A percentile compares a stretch with the other conserved stretches of the same genome.
These are phyloP conservation scores for Ormyrus pomaceus DNA, from an alignment of 2,888 invertebrate genomes.

Conservation along the genomic window DNA sequence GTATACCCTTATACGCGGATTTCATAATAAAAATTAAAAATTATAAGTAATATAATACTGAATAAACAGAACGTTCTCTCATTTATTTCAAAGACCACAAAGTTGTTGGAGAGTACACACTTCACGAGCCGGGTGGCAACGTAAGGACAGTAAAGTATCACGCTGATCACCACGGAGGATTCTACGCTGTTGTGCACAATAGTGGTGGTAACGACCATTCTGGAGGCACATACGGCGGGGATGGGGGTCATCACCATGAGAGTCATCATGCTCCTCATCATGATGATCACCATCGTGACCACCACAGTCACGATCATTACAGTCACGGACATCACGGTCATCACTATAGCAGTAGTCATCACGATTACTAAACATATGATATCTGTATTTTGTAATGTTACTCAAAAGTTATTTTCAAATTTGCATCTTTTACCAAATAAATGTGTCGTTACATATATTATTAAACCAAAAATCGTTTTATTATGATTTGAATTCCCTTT, in stretches of 20 bases:
- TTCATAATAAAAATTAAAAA: background rate
- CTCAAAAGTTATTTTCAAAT: background rate
- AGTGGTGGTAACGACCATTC: slow-evolving; percentile 70
- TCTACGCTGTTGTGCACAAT: slow-evolving; percentile 72
- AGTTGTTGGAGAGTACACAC: slow-evolving; percentile 71
- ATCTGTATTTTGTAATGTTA: background rate
- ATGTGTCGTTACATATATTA: too few species aligned
- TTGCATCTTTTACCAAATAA: too few species aligned
- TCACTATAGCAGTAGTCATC: slow-evolving; percentile 3
- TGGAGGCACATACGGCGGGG: slow-evolving; percentile 68
- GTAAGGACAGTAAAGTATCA: slow-evolving; percentile 69
- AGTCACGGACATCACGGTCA: background rate
- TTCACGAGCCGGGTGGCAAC: slow-evolving; percentile 73
- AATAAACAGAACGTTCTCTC: too few species aligned
- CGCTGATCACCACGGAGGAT: slow-evolving; percentile 72
- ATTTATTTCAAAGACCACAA: slow-evolving; percentile 49
- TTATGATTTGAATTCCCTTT: too few species aligned
- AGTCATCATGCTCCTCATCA: slow-evolving; percentile 15
- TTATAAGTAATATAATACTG: background rate
- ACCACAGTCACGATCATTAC: slow-evolving; percentile 25
- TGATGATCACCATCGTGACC: slow-evolving; percentile 36
- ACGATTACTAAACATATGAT: background rate
- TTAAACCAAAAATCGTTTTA: too few species aligned
- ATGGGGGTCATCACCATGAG: slow-evolving; percentile 60
- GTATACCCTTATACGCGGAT: too few species aligned